Percentiles rank a stretch among this genome's conserved stretches.
Evolutionary conservation across 2,888 invertebrate genomes (phyloP).

Genomic region (Molorchus minor): DNA sequence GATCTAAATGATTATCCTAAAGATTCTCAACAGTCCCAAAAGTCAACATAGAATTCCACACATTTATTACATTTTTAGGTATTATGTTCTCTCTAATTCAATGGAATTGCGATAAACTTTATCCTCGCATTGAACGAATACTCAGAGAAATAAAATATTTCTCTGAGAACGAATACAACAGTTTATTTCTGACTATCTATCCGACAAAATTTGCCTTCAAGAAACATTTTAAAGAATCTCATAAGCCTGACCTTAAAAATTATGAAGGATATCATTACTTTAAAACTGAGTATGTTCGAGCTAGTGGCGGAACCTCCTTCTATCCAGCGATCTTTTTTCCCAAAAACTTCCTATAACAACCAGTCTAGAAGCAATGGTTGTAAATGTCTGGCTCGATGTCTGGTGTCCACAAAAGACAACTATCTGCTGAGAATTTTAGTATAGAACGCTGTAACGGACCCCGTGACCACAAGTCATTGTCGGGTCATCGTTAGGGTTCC

Average conservation of each 20-base stretch:
- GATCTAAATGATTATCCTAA: conserved; percentile 11
- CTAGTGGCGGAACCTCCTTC: conserved; percentile 29
- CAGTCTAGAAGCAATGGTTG: conserved; percentile 28
- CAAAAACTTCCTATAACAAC: conserved; percentile 22
- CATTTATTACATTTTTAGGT: not conserved
- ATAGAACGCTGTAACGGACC: too few relatives aligned
- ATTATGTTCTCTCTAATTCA: conserved; percentile 24
- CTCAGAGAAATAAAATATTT: too few relatives aligned
- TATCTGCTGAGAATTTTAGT: conserved; percentile 30
- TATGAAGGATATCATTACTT: conserved; percentile 25
- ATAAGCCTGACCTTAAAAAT: conserved; percentile 26
- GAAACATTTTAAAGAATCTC: conserved; percentile 31
- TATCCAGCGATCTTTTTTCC: conserved; percentile 20
- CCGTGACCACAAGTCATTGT: too few relatives aligned
- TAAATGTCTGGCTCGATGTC: conserved; percentile 18
- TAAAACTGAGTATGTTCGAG: conserved; percentile 8
- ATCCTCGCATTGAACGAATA: conserved; percentile 28
- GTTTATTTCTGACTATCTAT: conserved; percentile 16
- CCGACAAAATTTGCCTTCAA: conserved; percentile 29
- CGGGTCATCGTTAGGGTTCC: too few relatives aligned
- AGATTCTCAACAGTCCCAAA: not conserved
- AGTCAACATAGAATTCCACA: not conserved
- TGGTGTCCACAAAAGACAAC: conserved; percentile 26
- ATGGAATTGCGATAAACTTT: conserved; percentile 30
- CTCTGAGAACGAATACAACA: too few relatives aligned